A percentile compares a stretch with the other conserved stretches of the same genome.
Evolutionary conservation across 2,113 vertebrate species (phyloP).

Genomic region (Thamnophis sirtalis): DNA sequence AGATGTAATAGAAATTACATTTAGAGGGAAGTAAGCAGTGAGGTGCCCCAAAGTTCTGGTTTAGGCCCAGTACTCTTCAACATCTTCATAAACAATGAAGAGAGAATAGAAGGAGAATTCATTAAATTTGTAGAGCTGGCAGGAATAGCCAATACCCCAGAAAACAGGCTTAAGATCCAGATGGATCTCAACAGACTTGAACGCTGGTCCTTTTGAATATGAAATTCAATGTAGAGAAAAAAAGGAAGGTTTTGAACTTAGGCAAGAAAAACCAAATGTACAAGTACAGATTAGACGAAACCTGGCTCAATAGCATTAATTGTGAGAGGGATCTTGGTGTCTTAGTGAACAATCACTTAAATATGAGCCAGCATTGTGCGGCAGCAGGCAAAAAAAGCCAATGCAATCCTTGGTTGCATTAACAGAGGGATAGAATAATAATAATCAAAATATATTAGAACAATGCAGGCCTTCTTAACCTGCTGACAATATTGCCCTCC

Average conservation of each 20-base stretch:
- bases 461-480: not conserved
- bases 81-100: not conserved
- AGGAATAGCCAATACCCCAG: not conserved
- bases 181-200: not conserved
- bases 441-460: not conserved
- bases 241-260: not conserved
- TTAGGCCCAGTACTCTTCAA: not conserved
- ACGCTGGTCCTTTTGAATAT: not conserved
- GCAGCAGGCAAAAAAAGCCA: not conserved
- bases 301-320: not conserved
- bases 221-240: not conserved
- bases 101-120: not conserved
- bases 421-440: no score
- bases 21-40: not conserved
- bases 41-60: not conserved
- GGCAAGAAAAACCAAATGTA: not conserved
- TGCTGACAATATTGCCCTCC: not conserved
- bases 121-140: not conserved
- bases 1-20: not conserved
- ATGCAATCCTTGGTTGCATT: not conserved
- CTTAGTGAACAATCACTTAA: not conserved
- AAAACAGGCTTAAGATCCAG: not conserved
- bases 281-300: not conserved
- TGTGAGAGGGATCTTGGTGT: not conserved
- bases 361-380: not conserved